Base-by-base conservation (phyloP, 2,888 invertebrate genomes). In the Drosophila melanocephala region DNA sequence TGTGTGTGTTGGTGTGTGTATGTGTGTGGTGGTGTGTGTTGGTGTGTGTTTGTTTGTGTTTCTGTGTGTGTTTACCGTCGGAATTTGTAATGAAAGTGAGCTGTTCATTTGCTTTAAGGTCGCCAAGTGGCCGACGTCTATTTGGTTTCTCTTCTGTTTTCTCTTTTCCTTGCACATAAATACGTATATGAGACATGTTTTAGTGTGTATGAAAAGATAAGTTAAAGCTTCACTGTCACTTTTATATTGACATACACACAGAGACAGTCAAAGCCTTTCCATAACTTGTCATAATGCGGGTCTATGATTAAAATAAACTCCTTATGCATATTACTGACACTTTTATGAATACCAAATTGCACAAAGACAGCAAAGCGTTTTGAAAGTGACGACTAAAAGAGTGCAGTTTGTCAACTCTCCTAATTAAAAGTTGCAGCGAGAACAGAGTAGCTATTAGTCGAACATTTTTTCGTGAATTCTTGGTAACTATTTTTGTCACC, bases 61-160 rank as follows among this genome's bases (percentile, higher is more conserved):
- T 70, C 67, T 80, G 64, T 79, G 71, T 77, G 73, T 89, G 90
- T 83, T 87, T 87, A 77, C 79, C 78, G 79, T 87, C 74, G 78
- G 85, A 83, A 89, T 91, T 87, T 78, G 90, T 87, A 86, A 89
- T 85, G 88, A 91, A 83, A 83, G 82, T 80, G 82, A 87, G 91
- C 83, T 90, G 87, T 90, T 87, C 89, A 90, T 87, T 89, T 90
- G 81, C 89, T 86, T 88, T 90, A 79, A 76, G 89, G 88, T 85
- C 90, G 78, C 72, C 90, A 87, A 87, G 78, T 84, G 85, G 83
- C 88, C 77, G 61, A 70, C 59, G 79, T 72, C 77, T 72, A 77
- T 81, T 77, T 79, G 61, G 63, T 71, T 76, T 80, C 61, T 53
- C 55, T 56, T 57, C 42, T 50, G 55, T 59, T 16, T 22, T 47